phyloP scores from a whole-genome alignment of 2,797 vertebrate species.

The Xerus rutilus region DNA sequence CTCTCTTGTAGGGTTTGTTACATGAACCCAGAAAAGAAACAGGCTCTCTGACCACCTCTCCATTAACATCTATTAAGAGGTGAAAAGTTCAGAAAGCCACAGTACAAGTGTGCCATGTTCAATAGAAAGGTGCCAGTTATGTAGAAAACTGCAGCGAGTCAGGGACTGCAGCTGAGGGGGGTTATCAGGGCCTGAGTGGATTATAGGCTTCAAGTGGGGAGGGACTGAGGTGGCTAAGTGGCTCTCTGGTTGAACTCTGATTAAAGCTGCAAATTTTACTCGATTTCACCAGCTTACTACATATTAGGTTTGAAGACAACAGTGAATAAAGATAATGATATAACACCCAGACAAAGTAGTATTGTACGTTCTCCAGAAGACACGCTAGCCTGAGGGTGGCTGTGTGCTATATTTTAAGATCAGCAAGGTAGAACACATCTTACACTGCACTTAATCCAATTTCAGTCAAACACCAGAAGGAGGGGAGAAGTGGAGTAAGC shows the following conservation, averaged over 20 bases:
- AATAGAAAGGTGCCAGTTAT: neutral
- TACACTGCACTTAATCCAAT: constrained; percentile 1
- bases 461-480: constrained; percentile 12
- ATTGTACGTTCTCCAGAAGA: neutral
- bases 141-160: neutral
- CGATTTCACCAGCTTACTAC: neutral
- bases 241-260: neutral
- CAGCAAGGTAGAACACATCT: neutral
- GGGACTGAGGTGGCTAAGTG: neutral
- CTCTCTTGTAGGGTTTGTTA: neutral
- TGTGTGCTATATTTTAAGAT: neutral
- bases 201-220: neutral
- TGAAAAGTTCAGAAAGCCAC: neutral
- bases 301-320: constrained; percentile 32
- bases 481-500: neutral
- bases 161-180: neutral
- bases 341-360: neutral
- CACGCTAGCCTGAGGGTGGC: neutral
- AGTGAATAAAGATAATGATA: constrained; percentile 8
- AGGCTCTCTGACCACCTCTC: neutral
- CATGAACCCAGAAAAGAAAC: neutral
- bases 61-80: neutral
- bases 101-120: neutral
- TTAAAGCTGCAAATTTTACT: constrained; percentile 1
- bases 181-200: neutral